Percentiles rank a stretch among this genome's conserved stretches.
These are phyloP conservation scores for Sinodicranocentrus sp. DNA, from an alignment of 2,888 invertebrate genomes.

Conservation along the genomic window DNA sequence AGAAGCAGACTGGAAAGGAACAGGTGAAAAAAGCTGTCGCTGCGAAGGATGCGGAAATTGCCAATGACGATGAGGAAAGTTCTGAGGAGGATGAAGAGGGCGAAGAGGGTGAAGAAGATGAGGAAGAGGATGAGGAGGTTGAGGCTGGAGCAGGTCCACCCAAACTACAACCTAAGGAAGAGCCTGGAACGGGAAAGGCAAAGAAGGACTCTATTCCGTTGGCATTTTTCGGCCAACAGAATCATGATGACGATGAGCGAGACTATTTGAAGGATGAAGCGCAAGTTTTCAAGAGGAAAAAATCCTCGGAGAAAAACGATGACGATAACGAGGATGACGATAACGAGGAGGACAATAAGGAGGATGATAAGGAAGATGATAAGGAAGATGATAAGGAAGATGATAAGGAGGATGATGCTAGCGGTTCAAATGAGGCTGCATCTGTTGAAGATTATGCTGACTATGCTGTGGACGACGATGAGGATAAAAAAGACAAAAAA, in stretches of 20 bases:
- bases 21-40: constrained; percentile 10
- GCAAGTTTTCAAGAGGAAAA: constrained; percentile 33
- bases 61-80: constrained; percentile 31
- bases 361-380: neutral
- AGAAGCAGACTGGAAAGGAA: constrained; percentile 17
- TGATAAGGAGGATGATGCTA: constrained; percentile 35
- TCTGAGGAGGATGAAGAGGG: constrained; percentile 45
- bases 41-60: constrained; percentile 31
- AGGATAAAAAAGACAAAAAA: neutral
- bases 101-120: constrained; percentile 39
- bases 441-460: constrained; percentile 41
- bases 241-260: constrained; percentile 65
- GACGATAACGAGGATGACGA: constrained; percentile 15
- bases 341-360: constrained; percentile 41
- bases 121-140: constrained; percentile 37
- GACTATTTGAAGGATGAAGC: constrained; percentile 49
- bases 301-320: neutral
- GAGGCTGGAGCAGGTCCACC: neutral
- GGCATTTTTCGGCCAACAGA: constrained; percentile 61
- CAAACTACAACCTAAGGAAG: too few species aligned
- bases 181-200: neutral
- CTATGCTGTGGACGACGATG: constrained; percentile 36
- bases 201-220: constrained; percentile 38
- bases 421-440: constrained; percentile 14
- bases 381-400: constrained; percentile 19